Evolutionary conservation across 2,888 invertebrate genomes (phyloP), one percentile per base, ranked within the genome.

Genomic region (Melieria picta): DNA sequence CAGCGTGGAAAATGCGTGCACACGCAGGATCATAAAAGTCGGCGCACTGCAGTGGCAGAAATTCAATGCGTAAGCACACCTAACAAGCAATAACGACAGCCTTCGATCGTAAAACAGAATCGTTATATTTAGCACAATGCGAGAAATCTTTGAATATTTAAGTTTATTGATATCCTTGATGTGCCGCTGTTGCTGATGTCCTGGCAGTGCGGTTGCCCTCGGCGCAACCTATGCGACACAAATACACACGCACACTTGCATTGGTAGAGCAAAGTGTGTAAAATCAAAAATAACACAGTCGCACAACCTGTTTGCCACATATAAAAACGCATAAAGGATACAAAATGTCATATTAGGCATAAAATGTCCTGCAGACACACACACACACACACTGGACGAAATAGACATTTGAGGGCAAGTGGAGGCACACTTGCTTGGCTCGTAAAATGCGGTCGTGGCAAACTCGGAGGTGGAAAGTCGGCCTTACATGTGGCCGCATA

Each of bases 71-170:
- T 47, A 60, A 66, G 60, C 58, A 60, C 67, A 67, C 66, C 66
- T 67, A 67, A 67, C 67, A 67, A 67, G 67, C 67, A 3, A 43
- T 67, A 67, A 67, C 67, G 60, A 48, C 16, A 55, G 13, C 52
- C 60, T 60, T 9, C 67, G 62, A 69, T 69, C 69, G 69, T 69
- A 69, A 69, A 62, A 69, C 56, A 56, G 62, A 69, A 69, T 63
- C 67, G 16, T 45, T 60, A 67, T 48, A 48, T 47, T 13, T 30
- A 30, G 57, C 47, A 57, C 56, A 56, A 65, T 57, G 56, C 57
- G 60, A 30, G 63, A 69, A 69, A 69, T 69, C 69, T 69, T 69
- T 69, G 69, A 69, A 69, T 69, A 69, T 69, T 46, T 62, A 63
- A 63, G 56, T 69, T 62, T 63, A 69, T 69, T 56, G 61, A 63